Evolutionary conservation across 2,797 vertebrate species (phyloP).

Genomic region (Cryptoblepharus egeriae): DNA sequence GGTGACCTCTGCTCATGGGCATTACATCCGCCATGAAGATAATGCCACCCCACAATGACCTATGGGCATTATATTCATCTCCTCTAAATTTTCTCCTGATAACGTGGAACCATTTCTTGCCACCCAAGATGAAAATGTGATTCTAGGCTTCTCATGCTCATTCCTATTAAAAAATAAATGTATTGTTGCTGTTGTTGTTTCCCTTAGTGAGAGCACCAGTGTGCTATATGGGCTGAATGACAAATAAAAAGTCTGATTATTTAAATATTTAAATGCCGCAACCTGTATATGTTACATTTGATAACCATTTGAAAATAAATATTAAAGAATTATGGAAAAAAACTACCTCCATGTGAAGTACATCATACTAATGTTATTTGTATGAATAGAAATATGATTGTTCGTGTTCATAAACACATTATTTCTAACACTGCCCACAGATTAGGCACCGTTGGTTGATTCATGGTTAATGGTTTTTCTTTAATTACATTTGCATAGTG

Average conservation of each 20-base stretch:
- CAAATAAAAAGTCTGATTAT: constrained; percentile 17
- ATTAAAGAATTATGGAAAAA: constrained; percentile 71
- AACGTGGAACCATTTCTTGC: background rate
- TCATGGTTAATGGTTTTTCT: background rate
- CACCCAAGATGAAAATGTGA: background rate
- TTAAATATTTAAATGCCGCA: constrained; percentile 39
- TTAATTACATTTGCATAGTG: background rate
- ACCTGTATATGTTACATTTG: constrained; percentile 58
- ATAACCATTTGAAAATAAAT: constrained; percentile 59
- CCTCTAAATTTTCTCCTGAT: background rate
- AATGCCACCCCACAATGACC: background rate
- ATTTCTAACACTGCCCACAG: background rate
- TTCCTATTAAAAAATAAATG: background rate
- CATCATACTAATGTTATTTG: background rate
- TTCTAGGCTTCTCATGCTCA: background rate
- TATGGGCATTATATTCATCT: no score
- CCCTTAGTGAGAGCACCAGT: background rate
- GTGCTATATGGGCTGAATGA: background rate
- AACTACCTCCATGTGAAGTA: constrained; percentile 61
- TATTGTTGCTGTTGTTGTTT: background rate
- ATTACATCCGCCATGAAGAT: no score
- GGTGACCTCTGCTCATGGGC: background rate
- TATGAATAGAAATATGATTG: background rate
- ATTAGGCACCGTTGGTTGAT: background rate
- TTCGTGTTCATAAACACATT: background rate